These are phyloP conservation scores for Eurystomus glaucurus DNA, from an alignment of 2,797 vertebrate genomes.

Conservation along the genomic window DNA sequence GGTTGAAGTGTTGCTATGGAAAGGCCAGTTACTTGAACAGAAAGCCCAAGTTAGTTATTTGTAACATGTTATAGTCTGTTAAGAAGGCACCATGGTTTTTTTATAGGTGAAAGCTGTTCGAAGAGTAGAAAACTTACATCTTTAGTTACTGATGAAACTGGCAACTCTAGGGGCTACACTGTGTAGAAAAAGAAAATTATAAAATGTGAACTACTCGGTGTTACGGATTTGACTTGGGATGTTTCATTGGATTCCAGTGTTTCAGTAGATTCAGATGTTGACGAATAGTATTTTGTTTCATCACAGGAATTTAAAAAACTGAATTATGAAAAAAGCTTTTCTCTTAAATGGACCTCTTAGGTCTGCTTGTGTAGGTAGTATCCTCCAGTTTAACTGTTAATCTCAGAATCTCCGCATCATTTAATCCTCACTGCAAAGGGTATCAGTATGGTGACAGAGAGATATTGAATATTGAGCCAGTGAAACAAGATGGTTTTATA, in stretches of 20 bases:
- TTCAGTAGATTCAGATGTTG: neutral
- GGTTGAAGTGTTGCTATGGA: constrained; percentile 47
- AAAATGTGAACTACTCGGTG: neutral
- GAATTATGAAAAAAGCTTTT: neutral
- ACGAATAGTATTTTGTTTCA: neutral
- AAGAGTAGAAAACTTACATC: constrained; percentile 27
- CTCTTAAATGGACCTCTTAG: neutral
- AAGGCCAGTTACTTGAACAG: constrained; percentile 54
- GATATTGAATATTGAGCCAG: neutral
- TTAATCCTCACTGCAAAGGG: neutral
- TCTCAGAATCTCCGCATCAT: neutral
- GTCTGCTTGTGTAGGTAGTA: neutral
- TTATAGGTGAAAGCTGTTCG: constrained; percentile 52
- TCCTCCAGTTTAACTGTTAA: neutral
- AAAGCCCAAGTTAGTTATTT: constrained; percentile 63
- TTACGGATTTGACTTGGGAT: neutral
- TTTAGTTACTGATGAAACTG: constrained; percentile 53
- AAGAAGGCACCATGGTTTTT: constrained; percentile 35
- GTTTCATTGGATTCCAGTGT: neutral
- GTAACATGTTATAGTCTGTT: constrained; percentile 56
- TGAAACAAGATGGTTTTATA: neutral
- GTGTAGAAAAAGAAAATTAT: neutral
- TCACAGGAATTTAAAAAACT: neutral
- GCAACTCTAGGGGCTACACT: neutral
- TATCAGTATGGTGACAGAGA: neutral